A percentile compares a stretch with the other conserved stretches of the same genome.
phyloP scores from a whole-genome alignment of 2,113 vertebrate species.

The Myrmecophaga tridactyla region DNA sequence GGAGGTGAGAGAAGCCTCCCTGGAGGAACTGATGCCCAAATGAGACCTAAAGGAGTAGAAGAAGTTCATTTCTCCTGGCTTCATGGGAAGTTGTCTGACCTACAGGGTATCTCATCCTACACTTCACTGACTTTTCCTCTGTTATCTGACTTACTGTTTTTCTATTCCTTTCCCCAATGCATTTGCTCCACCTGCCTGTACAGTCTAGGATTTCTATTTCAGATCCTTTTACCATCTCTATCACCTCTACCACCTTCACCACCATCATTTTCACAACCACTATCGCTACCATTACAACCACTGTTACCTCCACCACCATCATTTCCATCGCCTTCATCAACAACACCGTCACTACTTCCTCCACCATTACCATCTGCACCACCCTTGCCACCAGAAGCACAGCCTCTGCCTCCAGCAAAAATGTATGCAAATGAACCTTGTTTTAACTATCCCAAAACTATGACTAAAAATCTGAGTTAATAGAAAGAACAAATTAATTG shows the following conservation, averaged over 20 bases:
- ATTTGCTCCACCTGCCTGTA: background rate
- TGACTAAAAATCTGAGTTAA: background rate
- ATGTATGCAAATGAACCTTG: background rate
- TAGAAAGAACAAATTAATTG: background rate
- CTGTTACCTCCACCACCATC: background rate
- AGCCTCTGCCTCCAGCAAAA: background rate
- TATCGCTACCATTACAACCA: background rate
- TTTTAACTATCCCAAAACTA: background rate
- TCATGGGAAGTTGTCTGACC: background rate
- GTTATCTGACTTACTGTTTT: background rate
- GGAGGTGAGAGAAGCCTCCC: background rate
- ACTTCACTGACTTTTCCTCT: background rate
- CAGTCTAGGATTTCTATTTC: background rate
- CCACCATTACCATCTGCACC: background rate
- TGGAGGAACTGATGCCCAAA: background rate
- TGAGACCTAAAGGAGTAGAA: background rate
- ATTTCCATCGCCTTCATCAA: background rate
- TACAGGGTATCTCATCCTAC: background rate
- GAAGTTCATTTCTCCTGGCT: background rate
- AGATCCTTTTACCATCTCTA: background rate
- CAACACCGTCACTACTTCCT: background rate
- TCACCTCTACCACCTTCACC: background rate
- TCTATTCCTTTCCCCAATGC: background rate
- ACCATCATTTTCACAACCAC: background rate
- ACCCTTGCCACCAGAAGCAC: too few species aligned